phyloP scores from a whole-genome alignment of 2,113 vertebrate species.

The Lutjanus erythropterus region DNA sequence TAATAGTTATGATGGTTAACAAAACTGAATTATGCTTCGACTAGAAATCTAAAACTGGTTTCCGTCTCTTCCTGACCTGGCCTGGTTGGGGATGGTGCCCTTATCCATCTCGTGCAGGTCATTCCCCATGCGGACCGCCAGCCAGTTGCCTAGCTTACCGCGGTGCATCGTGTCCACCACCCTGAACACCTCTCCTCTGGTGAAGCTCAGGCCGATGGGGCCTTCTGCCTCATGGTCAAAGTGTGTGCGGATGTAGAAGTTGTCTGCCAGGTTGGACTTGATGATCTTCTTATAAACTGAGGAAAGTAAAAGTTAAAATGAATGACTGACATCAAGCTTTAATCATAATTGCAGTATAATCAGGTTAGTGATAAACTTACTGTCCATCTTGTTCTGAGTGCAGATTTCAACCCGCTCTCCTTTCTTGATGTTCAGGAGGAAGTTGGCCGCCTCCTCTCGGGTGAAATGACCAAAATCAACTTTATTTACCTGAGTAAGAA shows the following conservation, averaged over 20 bases:
- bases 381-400: slow-evolving; percentile 92
- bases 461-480: slow-evolving; percentile 90
- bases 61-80: slow-evolving; percentile 81
- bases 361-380: slow-evolving; percentile 84
- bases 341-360: rapidly evolving
- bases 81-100: slow-evolving; percentile 92
- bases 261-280: slow-evolving; percentile 91
- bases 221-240: slow-evolving; percentile 92
- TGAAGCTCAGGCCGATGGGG: slow-evolving; percentile 87
- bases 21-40: no score
- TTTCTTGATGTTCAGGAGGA: slow-evolving; percentile 85
- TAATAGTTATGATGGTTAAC: no score
- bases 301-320: neutral
- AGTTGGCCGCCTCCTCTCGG: slow-evolving; percentile 92
- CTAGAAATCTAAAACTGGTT: neutral
- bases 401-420: slow-evolving; percentile 86
- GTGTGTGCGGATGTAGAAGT: slow-evolving; percentile 95
- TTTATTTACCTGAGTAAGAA: slow-evolving; percentile 87
- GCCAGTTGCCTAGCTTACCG: slow-evolving; percentile 90
- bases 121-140: slow-evolving; percentile 91
- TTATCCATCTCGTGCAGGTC: slow-evolving; percentile 93
- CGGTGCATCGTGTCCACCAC: slow-evolving; percentile 94
- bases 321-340: neutral
- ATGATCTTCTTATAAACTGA: slow-evolving; percentile 95
- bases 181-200: slow-evolving; percentile 93